Percentiles rank a stretch among this genome's conserved stretches.
Evolutionary conservation across 2,888 invertebrate genomes (phyloP).

Genomic region (Clostera curtula): DNA sequence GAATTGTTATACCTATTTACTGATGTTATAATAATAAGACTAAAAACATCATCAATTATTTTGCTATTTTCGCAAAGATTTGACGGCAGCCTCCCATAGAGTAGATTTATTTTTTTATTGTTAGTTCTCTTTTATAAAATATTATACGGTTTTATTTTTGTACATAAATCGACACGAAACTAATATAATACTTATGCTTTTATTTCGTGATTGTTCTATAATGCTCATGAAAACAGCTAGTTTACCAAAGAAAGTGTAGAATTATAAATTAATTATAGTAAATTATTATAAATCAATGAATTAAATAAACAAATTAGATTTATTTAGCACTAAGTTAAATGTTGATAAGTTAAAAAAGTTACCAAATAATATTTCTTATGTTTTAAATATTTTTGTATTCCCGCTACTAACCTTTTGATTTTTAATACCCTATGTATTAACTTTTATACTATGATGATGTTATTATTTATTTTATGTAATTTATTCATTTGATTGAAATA

Average conservation of each 20-base stretch:
- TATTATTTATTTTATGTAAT: too few relatives aligned
- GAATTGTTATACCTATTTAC: too few relatives aligned
- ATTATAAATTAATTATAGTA: conserved; percentile 15
- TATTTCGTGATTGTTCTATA: conserved; percentile 35
- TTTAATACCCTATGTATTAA: conserved; percentile 5
- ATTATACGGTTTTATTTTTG: conserved; percentile 9
- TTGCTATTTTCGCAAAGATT: too few relatives aligned
- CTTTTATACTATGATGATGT: conserved; percentile 1
- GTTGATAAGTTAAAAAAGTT: conserved; percentile 8
- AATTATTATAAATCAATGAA: conserved; percentile 7
- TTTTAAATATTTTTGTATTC: conserved; percentile 5
- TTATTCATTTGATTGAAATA: too few relatives aligned
- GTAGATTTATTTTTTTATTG: too few relatives aligned
- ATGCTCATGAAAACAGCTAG: conserved; percentile 60
- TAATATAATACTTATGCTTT: conserved; percentile 19
- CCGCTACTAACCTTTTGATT: conserved; percentile 10
- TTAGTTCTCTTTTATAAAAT: conserved; percentile 13
- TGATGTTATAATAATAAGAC: too few relatives aligned
- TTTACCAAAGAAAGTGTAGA: conserved; percentile 58
- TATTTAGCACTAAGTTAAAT: conserved; percentile 8
- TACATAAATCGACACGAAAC: conserved; percentile 20
- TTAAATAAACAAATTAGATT: conserved; percentile 5
- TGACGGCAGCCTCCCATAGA: too few relatives aligned
- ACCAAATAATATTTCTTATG: conserved; percentile 7
- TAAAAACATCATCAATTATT: too few relatives aligned